Percentiles rank a stretch among this genome's conserved stretches.
phyloP scores from a whole-genome alignment of 1,140 invertebrate species.

The Drosophila parvula region DNA sequence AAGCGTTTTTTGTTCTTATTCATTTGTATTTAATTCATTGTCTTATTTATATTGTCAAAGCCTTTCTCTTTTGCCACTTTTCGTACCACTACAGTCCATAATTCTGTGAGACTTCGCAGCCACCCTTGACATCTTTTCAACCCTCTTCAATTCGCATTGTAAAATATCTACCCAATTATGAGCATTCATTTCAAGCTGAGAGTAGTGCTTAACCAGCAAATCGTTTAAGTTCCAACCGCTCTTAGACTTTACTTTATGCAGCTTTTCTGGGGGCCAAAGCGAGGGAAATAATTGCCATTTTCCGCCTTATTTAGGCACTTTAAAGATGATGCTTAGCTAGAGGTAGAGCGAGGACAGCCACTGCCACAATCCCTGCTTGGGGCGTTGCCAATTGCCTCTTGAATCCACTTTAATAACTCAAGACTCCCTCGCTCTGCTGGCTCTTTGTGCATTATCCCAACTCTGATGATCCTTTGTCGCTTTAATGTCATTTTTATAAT shows the following conservation, averaged over 20 bases:
- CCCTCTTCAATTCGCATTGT: conserved; percentile 16
- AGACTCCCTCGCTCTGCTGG: neutral
- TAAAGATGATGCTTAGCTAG: conserved; percentile 12
- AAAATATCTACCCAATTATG: conserved; percentile 30
- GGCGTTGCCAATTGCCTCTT: conserved; percentile 41
- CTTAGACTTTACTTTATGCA: neutral
- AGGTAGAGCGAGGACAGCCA: neutral
- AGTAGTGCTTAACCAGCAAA: conserved; percentile 21
- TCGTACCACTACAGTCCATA: neutral
- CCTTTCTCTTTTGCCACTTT: no score
- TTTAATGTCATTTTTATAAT: conserved; percentile 82
- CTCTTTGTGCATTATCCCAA: conserved; percentile 4
- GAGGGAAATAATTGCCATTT: conserved; percentile 44
- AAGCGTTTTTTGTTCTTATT: neutral
- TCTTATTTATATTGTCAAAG: neutral
- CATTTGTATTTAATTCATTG: no score
- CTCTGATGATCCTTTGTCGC: conserved; percentile 37
- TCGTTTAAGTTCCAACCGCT: conserved; percentile 9
- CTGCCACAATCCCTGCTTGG: conserved; percentile 32
- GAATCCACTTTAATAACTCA: conserved; percentile 73
- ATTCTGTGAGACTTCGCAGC: neutral
- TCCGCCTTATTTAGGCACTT: conserved; percentile 36
- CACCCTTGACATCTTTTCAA: conserved; percentile 18
- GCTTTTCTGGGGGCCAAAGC: conserved; percentile 1
- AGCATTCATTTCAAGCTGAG: conserved; percentile 18